A percentile compares a stretch with the other conserved stretches of the same genome.
Evolutionary conservation across 2,797 vertebrate genomes (phyloP).

Genomic region (Dendrocincla fuliginosa): DNA sequence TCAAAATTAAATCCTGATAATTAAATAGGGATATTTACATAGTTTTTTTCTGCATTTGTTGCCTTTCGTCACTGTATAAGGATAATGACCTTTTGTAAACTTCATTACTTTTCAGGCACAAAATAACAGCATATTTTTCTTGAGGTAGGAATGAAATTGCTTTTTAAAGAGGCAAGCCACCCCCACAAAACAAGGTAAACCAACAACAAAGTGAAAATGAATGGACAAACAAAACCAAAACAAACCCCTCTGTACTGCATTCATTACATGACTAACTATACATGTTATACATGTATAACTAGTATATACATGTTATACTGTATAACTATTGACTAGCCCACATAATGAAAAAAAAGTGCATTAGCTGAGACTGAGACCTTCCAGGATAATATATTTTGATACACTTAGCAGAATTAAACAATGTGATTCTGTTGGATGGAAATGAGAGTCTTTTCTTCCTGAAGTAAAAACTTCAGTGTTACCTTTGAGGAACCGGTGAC

Average conservation of each 20-base stretch:
- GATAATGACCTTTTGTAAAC: not conserved
- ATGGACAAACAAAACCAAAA: not conserved
- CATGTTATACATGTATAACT: too few relatives aligned
- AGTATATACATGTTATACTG: too few relatives aligned
- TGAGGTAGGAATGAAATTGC: not conserved
- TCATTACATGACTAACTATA: not conserved
- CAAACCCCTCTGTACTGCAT: fast-evolving
- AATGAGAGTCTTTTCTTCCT: not conserved
- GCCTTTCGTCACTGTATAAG: not conserved
- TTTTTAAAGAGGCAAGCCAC: not conserved
- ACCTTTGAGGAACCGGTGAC: not conserved
- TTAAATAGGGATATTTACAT: not conserved
- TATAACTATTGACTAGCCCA: not conserved
- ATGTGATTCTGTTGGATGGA: not conserved
- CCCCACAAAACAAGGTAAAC: too few relatives aligned
- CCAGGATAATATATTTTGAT: not conserved
- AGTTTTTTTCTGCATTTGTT: not conserved
- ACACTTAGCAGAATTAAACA: not conserved
- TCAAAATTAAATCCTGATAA: not conserved
- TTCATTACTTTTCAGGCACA: not conserved
- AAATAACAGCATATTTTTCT: not conserved
- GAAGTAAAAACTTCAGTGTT: not conserved
- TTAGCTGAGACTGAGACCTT: not conserved
- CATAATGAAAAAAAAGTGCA: not conserved
- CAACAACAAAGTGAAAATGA: not conserved